Percentiles rank a stretch among this genome's conserved stretches.
Conservation (phyloP, 2,797 vertebrate species). For the Jordanella pulchra region DNA sequence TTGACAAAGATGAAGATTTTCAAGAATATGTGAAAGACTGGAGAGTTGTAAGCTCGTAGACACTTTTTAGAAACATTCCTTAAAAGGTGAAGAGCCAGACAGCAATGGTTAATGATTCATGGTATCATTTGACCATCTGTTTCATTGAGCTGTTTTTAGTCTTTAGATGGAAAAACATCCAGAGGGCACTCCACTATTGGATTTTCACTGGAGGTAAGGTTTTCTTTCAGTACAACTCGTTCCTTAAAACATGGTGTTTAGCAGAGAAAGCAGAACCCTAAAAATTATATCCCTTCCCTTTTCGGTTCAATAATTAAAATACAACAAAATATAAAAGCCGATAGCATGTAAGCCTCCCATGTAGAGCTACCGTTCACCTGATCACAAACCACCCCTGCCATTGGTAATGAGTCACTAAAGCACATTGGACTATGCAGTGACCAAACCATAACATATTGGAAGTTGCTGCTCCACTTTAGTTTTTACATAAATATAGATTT, state of each 20-base stretch:
- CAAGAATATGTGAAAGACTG: constrained; percentile 10
- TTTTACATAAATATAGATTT: background rate
- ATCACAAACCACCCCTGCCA: too few relatives aligned
- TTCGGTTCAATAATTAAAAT: constrained; percentile 23
- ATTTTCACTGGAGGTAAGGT: constrained; percentile 21
- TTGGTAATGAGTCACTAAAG: constrained; percentile 4
- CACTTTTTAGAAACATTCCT: constrained; percentile 18
- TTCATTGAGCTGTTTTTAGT: constrained; percentile 31
- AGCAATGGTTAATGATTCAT: constrained; percentile 54
- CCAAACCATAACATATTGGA: constrained; percentile 5
- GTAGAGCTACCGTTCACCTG: background rate
- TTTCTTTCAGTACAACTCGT: constrained; percentile 14
- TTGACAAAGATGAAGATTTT: constrained; percentile 26
- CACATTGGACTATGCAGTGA: constrained; percentile 10
- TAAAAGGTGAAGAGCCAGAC: constrained; percentile 40
- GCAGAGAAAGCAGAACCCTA: constrained; percentile 1
- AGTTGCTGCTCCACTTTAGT: constrained; percentile 12
- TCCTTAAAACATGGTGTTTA: constrained; percentile 12
- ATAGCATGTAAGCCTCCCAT: background rate
- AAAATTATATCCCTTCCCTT: constrained; percentile 10
- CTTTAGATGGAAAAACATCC: constrained; percentile 56
- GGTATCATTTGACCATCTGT: constrained; percentile 50
- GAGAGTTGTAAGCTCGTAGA: constrained; percentile 10
- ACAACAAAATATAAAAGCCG: constrained; percentile 14
- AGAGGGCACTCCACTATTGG: constrained; percentile 29